Percentiles rank a stretch among this genome's conserved stretches.
phyloP scores from a whole-genome alignment of 2,888 invertebrate species.

The Netelia virgata region DNA sequence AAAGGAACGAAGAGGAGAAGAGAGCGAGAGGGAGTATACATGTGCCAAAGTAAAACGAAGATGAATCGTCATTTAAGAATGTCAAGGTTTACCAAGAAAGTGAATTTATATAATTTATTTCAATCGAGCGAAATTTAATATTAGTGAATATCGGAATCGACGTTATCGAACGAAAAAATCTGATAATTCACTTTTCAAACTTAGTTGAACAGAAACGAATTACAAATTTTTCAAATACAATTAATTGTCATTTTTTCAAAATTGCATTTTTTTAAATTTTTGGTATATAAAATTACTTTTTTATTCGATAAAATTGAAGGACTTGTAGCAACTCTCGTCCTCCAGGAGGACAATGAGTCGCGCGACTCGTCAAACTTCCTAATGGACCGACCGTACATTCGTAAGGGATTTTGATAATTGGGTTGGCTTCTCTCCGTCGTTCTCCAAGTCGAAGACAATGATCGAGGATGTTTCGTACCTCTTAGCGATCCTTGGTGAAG shows the following conservation, averaged over 20 bases:
- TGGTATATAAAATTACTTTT: not conserved
- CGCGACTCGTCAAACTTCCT: slow-evolving; percentile 25
- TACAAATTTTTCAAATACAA: too few relatives aligned
- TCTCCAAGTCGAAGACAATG: slow-evolving; percentile 59
- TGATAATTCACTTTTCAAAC: too few relatives aligned
- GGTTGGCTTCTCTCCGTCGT: slow-evolving; percentile 46
- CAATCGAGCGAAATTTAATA: too few relatives aligned
- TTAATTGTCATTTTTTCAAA: not conserved
- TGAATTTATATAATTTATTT: not conserved
- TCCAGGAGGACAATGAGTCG: slow-evolving; percentile 19
- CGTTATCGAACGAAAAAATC: too few relatives aligned
- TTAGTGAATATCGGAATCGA: too few relatives aligned
- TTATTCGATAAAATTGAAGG: not conserved
- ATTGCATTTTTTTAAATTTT: too few relatives aligned
- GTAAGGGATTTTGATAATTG: slow-evolving; percentile 58
- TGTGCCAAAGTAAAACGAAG: slow-evolving; percentile 19
- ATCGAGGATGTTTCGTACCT: slow-evolving; percentile 49
- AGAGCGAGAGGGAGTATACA: not conserved
- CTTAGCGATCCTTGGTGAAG: slow-evolving; percentile 7
- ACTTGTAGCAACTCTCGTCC: not conserved
- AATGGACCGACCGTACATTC: slow-evolving; percentile 25
- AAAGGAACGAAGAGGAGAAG: not conserved
- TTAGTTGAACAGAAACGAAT: too few relatives aligned
- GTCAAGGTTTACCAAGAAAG: not conserved
- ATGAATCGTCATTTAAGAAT: slow-evolving; percentile 28